Conservation (phyloP, 2,113 vertebrate species). For the Salvelinus fontinalis region DNA sequence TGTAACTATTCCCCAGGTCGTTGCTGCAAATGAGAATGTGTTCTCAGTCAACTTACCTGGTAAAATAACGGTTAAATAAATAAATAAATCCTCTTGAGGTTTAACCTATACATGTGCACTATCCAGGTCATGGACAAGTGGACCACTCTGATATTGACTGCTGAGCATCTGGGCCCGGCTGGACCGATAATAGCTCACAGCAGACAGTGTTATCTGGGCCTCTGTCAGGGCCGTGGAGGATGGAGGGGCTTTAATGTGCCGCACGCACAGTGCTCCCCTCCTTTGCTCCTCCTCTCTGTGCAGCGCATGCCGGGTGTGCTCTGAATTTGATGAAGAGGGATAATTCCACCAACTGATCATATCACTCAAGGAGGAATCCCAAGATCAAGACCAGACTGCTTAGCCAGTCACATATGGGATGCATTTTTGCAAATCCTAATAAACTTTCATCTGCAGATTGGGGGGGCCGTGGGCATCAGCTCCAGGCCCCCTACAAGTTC, state of each 20-base stretch:
- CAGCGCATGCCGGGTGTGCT: slow-evolving; percentile 59
- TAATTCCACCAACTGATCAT: slow-evolving; percentile 71
- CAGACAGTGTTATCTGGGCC: slow-evolving; percentile 16
- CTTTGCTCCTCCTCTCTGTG: background rate
- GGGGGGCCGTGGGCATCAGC: slow-evolving; percentile 48
- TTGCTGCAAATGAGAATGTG: too few relatives aligned
- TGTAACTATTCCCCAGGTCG: too few relatives aligned
- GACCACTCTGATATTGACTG: slow-evolving; percentile 3
- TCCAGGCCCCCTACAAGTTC: slow-evolving; percentile 46
- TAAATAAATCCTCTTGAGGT: background rate
- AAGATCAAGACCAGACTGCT: slow-evolving; percentile 71
- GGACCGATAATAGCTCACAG: slow-evolving; percentile 36
- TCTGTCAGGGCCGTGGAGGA: background rate
- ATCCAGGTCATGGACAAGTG: background rate
- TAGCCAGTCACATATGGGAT: slow-evolving; percentile 74
- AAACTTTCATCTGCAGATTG: slow-evolving; percentile 72
- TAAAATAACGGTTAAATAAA: too few relatives aligned
- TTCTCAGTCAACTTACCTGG: too few relatives aligned
- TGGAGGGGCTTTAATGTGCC: slow-evolving; percentile 14
- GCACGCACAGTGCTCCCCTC: background rate
- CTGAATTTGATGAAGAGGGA: slow-evolving; percentile 76
- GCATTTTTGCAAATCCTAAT: slow-evolving; percentile 75
- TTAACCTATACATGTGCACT: background rate
- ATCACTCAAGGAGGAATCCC: slow-evolving; percentile 69
- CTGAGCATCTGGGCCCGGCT: slow-evolving; percentile 15